phyloP scores from a whole-genome alignment of 2,888 invertebrate genomes.

The Apomyelois bistriatella region DNA sequence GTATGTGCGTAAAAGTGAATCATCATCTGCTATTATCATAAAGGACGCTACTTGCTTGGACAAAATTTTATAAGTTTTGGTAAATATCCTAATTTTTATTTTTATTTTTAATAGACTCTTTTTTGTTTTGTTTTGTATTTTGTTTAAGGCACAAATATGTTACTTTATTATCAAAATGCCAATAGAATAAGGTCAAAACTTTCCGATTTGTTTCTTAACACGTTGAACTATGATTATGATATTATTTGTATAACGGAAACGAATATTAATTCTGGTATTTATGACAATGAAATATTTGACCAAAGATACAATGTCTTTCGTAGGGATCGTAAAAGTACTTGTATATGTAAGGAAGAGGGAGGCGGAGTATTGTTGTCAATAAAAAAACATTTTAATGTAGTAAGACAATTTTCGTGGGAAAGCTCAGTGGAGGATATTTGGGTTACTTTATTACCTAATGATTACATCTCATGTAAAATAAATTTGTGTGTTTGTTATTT shows the following conservation, averaged over 20 bases:
- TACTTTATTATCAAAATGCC: too few relatives aligned
- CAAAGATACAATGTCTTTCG: constrained; percentile 7
- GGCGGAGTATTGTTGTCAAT: too few relatives aligned
- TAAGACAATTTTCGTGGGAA: neutral
- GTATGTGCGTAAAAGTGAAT: neutral
- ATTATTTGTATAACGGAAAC: constrained; percentile 1
- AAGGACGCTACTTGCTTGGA: too few relatives aligned
- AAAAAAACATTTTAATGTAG: neutral
- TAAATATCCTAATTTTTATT: too few relatives aligned
- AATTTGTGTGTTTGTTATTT: neutral
- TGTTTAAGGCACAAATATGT: too few relatives aligned
- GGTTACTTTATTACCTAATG: neutral
- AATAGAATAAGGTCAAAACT: too few relatives aligned
- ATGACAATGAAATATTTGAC: constrained; percentile 13
- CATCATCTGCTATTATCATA: neutral
- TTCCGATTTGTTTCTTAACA: too few relatives aligned
- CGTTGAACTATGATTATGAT: neutral
- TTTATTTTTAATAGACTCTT: too few relatives aligned
- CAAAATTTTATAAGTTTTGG: too few relatives aligned
- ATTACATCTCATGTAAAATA: neutral
- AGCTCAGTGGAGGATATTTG: neutral
- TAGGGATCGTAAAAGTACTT: too few relatives aligned
- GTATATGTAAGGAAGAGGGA: too few relatives aligned
- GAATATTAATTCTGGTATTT: neutral
- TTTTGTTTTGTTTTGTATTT: too few relatives aligned